These are phyloP conservation scores for Malacosoma neustria DNA, from an alignment of 2,888 invertebrate species.

Conservation along the genomic window DNA sequence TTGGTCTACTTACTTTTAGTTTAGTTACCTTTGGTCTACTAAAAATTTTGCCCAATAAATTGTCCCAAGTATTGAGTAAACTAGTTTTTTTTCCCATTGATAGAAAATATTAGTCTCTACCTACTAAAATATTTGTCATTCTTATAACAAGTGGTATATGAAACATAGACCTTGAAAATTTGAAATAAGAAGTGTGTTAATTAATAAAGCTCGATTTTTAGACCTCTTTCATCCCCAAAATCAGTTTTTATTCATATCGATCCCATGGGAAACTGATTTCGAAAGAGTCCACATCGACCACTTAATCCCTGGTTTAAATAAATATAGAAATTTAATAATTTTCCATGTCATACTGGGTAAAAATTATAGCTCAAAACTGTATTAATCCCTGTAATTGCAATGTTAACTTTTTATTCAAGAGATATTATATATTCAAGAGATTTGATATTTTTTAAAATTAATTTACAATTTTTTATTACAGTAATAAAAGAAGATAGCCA, in stretches of 20 bases:
- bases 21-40: too few species aligned
- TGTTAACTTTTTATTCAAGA: too few species aligned
- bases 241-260: neutral
- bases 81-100: neutral
- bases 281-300: neutral
- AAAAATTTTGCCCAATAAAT: too few species aligned
- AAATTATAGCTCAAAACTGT: too few species aligned
- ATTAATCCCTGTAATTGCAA: too few species aligned
- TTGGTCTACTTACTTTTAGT: too few species aligned
- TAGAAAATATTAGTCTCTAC: neutral
- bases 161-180: neutral
- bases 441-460: too few species aligned
- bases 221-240: neutral
- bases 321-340: too few species aligned
- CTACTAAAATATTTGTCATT: neutral
- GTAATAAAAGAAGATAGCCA: conserved; percentile 48
- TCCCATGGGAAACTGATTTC: neutral
- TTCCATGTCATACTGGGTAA: too few species aligned
- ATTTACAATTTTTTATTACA: conserved; percentile 18
- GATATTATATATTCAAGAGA: too few species aligned
- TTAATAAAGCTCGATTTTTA: neutral
- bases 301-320: conserved; percentile 3
- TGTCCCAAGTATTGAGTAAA: too few species aligned
- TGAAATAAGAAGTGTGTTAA: neutral
- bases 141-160: neutral